Conservation (phyloP, 2,797 vertebrate genomes). For the Crocidura indochinensis region DNA sequence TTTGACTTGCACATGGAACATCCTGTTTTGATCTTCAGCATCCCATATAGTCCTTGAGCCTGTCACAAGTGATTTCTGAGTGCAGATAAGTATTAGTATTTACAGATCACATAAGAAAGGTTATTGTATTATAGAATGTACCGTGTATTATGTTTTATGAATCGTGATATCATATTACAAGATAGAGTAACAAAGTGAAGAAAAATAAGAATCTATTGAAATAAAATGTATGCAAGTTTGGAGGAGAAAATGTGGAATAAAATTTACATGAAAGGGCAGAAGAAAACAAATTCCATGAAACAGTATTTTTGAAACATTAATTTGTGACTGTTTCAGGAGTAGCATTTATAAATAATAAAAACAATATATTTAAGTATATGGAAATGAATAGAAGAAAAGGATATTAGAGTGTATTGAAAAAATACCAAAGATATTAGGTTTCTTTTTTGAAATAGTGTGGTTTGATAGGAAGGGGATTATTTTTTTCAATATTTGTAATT, state of each 20-base stretch:
- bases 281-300: not conserved
- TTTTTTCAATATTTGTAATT: no score
- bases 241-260: not conserved
- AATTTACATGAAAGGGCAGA: not conserved
- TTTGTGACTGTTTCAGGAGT: not conserved
- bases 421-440: not conserved
- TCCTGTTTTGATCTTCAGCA: no score
- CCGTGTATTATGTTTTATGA: not conserved
- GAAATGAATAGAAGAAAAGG: constrained; percentile 51
- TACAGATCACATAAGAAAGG: not conserved
- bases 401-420: not conserved
- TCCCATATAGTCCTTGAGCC: no score
- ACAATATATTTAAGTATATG: no score
- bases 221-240: not conserved
- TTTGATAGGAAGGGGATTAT: constrained; percentile 53
- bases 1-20: no score
- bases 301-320: not conserved
- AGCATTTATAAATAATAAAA: not conserved
- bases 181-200: not conserved
- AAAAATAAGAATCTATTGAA: constrained; percentile 16
- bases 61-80: no score
- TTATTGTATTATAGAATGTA: not conserved
- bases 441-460: not conserved
- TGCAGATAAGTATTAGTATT: no score
- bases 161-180: no score